Evolutionary conservation across 1,140 invertebrate species (phyloP).

Genomic region (Drosophila miranda): DNA sequence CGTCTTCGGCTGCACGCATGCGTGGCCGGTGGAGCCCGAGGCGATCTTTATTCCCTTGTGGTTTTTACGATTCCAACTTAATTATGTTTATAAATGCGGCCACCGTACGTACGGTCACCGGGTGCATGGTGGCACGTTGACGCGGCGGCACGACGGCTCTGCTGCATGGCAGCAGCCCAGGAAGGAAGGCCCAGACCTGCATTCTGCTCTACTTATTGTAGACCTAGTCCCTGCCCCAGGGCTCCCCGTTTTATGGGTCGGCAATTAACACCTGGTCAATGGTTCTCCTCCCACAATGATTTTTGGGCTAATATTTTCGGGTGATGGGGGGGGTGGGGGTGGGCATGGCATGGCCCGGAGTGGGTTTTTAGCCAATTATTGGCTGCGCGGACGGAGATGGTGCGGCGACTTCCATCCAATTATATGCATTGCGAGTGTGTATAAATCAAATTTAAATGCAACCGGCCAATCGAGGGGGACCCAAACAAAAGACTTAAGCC

Average conservation of each 20-base stretch:
- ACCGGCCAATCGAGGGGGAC: slow-evolving; percentile 52
- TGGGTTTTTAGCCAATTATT: slow-evolving; percentile 40
- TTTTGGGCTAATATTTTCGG: background rate
- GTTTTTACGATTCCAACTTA: slow-evolving; percentile 78
- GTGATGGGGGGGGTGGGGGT: no score
- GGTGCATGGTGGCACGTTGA: background rate
- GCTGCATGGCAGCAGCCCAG: slow-evolving; percentile 1
- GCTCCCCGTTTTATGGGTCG: slow-evolving; percentile 38
- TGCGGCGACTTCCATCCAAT: slow-evolving; percentile 70
- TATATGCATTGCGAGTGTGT: slow-evolving; percentile 66
- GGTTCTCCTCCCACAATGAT: background rate
- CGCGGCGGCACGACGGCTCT: no score
- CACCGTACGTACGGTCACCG: slow-evolving; percentile 33
- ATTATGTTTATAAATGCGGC: slow-evolving; percentile 72
- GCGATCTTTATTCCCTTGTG: slow-evolving; percentile 35
- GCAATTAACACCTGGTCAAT: slow-evolving; percentile 47
- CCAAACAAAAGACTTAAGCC: slow-evolving; percentile 81
- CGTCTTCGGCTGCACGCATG: slow-evolving; percentile 52
- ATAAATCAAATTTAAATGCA: slow-evolving; percentile 81
- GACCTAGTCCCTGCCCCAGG: slow-evolving; percentile 31
- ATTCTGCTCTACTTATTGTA: no score
- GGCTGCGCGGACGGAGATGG: slow-evolving; percentile 21
- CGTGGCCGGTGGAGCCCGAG: slow-evolving; percentile 44
- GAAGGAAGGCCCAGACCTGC: slow-evolving; percentile 25
- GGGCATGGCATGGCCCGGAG: no score